phyloP scores from a whole-genome alignment of 2,888 invertebrate species.

The Pachliopta kotzebuea region DNA sequence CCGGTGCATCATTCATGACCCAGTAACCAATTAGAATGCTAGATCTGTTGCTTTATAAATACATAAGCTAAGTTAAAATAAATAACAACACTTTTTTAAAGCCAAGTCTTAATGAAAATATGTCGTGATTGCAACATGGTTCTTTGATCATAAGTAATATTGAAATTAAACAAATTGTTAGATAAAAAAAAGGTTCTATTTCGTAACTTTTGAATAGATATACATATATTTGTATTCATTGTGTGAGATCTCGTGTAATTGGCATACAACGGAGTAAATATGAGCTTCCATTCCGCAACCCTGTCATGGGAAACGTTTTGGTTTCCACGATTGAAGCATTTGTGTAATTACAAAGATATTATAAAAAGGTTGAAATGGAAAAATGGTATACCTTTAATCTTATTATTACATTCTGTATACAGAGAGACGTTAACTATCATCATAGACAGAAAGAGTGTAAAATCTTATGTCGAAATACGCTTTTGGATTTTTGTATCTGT shows the following conservation, averaged over 20 bases:
- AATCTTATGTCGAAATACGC: too few relatives aligned
- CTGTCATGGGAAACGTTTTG: not conserved
- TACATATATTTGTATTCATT: not conserved
- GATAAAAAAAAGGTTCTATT: not conserved
- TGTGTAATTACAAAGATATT: not conserved
- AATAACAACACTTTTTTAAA: not conserved
- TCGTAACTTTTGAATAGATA: not conserved
- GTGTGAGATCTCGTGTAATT: not conserved
- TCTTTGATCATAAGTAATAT: not conserved
- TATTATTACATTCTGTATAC: not conserved
- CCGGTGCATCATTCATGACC: conserved; percentile 9
- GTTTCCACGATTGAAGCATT: not conserved
- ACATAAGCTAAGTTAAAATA: not conserved
- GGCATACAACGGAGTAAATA: not conserved
- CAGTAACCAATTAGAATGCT: not conserved
- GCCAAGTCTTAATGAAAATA: not conserved
- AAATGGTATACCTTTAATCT: not conserved
- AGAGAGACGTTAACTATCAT: too few relatives aligned
- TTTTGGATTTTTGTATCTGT: too few relatives aligned
- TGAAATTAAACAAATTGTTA: not conserved
- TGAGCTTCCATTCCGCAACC: not conserved
- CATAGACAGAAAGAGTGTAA: too few relatives aligned
- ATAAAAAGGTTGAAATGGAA: not conserved
- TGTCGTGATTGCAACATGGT: too few relatives aligned
- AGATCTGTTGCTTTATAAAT: not conserved